phyloP scores from a whole-genome alignment of 1,140 invertebrate genomes.

The Anadara kagoshimensis region DNA sequence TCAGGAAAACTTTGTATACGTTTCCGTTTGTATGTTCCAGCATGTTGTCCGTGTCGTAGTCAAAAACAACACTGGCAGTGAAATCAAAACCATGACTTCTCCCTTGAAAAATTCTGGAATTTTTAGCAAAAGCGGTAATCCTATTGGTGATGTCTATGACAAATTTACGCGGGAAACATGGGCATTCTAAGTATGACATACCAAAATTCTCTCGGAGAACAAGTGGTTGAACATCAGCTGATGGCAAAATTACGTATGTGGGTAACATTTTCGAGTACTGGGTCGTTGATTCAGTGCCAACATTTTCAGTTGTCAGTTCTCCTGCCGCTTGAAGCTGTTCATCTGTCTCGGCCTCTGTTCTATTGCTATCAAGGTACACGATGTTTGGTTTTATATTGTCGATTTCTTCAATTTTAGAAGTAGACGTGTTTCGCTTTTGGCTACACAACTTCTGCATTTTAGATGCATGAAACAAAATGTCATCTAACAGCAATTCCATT shows the following conservation, averaged over 20 bases:
- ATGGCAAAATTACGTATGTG: conserved; percentile 18
- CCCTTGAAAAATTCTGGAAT: neutral
- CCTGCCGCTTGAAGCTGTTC: neutral
- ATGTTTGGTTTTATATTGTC: neutral
- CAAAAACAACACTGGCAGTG: conserved; percentile 16
- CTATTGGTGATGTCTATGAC: conserved; percentile 41
- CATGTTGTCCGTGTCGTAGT: conserved; percentile 3
- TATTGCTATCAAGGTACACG: neutral
- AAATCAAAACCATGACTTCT: neutral
- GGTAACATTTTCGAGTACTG: conserved; percentile 5
- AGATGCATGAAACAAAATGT: too few relatives aligned
- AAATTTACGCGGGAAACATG: conserved; percentile 40
- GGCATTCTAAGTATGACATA: conserved; percentile 26
- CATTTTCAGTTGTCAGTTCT: neutral
- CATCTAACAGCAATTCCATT: too few relatives aligned
- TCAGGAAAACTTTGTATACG: conserved; percentile 22
- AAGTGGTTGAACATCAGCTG: conserved; percentile 2
- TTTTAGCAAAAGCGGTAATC: conserved; percentile 12
- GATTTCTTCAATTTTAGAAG: neutral
- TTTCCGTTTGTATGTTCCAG: neutral
- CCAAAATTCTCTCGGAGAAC: conserved; percentile 29
- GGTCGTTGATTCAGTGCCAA: neutral
- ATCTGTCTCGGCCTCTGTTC: too few relatives aligned
- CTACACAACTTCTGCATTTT: neutral
- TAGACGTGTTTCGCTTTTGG: too few relatives aligned